Evolutionary conservation across 1,140 invertebrate genomes (phyloP), one percentile per base, ranked within the genome.

Genomic region (Leptinotarsa undecemlineata): DNA sequence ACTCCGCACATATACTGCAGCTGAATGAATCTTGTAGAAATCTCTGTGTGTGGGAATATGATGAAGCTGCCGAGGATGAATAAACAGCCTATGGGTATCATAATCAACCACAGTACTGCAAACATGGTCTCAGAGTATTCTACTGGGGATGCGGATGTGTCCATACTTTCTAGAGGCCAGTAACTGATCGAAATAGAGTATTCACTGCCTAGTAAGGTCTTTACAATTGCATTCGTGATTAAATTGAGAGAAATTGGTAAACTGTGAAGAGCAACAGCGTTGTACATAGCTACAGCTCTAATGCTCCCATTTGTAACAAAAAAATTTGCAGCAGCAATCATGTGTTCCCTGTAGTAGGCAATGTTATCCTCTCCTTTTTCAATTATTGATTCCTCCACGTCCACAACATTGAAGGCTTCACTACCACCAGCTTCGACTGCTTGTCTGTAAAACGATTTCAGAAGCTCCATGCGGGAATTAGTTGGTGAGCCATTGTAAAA

Each of bases 1-100:
- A 90, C 87, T 17, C 91, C 91, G 76, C 89, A 88, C 78, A 92
- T 90, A 83, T 90, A 87, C 83, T 92, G 90, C 19, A 92, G 81
- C 78, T 91, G 89, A 79, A 90, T 90, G 15, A 89, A 88, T 81
- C 88, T 87, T 64, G 87, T 82, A n/a, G 80, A 74, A 48, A 82
- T 63, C 79, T 87, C 87, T 61, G 80, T 76, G 20, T 85, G 76
- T 0, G 90, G 86, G 76, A 90, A 90, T 20, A 89, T 82, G 2
- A 90, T 84, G 82, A 90, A 85, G 74, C 76, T 78, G 6, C 78
- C 78, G 48, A 81, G 57, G 19, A 84, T 76, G 63, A 84, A 79
- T 8, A 80, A 47, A 62, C 80, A 76, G 63, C 84, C 84, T 57
- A 84, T 62, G 2, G 83, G 81, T 47, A 82, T 77, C 1, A 84